Evolutionary conservation across 2,888 invertebrate genomes (phyloP).

Genomic region (Lepidocyrtoides sp.): DNA sequence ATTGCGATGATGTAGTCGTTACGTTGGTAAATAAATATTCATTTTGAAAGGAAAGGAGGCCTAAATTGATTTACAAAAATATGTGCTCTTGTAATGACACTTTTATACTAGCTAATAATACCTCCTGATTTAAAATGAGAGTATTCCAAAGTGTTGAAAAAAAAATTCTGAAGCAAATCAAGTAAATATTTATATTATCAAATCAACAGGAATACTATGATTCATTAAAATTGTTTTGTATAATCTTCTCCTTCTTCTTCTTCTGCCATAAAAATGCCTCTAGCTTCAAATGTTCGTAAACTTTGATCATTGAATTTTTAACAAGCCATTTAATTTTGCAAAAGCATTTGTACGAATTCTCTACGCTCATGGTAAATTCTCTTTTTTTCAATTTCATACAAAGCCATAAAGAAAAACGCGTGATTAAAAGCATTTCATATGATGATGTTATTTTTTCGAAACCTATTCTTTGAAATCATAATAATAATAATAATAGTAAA

Average conservation of each 20-base stretch:
- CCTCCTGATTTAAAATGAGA: background rate
- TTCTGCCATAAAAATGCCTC: too few species aligned
- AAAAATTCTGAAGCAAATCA: background rate
- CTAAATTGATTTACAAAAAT: background rate
- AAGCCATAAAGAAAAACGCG: conserved; percentile 26
- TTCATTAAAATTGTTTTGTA: background rate
- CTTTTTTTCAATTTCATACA: background rate
- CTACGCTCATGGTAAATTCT: background rate
- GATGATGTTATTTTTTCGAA: conserved; percentile 21
- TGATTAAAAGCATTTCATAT: conserved; percentile 31
- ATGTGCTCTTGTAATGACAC: background rate
- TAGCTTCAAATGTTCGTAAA: conserved; percentile 25
- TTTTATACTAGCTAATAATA: background rate
- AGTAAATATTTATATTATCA: background rate
- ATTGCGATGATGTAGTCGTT: background rate
- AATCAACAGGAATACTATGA: background rate
- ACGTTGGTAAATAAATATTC: background rate
- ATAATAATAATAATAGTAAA: conserved; percentile 40
- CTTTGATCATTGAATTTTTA: conserved; percentile 30
- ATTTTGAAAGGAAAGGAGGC: conserved; percentile 20
- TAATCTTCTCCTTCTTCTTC: too few species aligned
- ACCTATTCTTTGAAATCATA: conserved; percentile 27
- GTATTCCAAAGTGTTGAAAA: background rate
- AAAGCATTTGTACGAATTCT: background rate
- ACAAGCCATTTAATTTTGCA: conserved; percentile 23